These are phyloP conservation scores for Orchesellides sinensis DNA, from an alignment of 2,888 invertebrate genomes.

Conservation along the genomic window DNA sequence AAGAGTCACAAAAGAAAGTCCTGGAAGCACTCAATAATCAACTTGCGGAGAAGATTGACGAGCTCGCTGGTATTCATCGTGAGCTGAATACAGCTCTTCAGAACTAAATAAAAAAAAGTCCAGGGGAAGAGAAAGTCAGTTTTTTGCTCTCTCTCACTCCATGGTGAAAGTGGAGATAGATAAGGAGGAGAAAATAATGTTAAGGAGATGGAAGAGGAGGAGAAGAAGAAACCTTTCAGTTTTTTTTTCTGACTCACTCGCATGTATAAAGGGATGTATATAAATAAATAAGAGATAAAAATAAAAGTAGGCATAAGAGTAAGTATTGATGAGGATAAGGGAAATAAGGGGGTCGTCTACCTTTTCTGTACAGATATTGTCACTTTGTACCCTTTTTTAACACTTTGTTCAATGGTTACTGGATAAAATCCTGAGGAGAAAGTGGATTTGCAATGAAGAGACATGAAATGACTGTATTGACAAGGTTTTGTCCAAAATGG, in stretches of 20 bases:
- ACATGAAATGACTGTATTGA: too few relatives aligned
- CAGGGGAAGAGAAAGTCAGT: not conserved
- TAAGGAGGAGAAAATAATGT: not conserved
- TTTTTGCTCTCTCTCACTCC: too few relatives aligned
- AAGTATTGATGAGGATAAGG: not conserved
- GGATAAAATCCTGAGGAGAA: too few relatives aligned
- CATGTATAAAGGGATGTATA: too few relatives aligned
- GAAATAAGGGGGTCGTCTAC: constrained; percentile 28
- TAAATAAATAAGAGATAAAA: not conserved
- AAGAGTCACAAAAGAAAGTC: constrained; percentile 89
- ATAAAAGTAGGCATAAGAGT: not conserved
- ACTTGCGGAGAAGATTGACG: constrained; percentile 87
- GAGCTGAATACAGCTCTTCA: constrained; percentile 89
- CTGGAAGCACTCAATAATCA: constrained; percentile 89
- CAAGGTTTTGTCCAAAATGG: too few relatives aligned
- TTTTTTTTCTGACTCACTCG: not conserved
- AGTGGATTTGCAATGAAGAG: too few relatives aligned
- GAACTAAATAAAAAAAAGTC: constrained; percentile 80
- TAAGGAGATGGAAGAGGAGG: too few relatives aligned
- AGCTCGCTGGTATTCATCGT: constrained; percentile 85
- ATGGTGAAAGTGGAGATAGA: not conserved
- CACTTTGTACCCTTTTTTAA: too few relatives aligned
- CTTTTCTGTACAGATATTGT: constrained; percentile 1
- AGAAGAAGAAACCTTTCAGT: constrained; percentile 7
- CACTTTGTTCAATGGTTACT: too few relatives aligned